Evolutionary conservation across 1,140 invertebrate species (phyloP), one percentile per base, ranked within the genome.

Genomic region (Listronotus oregonensis): DNA sequence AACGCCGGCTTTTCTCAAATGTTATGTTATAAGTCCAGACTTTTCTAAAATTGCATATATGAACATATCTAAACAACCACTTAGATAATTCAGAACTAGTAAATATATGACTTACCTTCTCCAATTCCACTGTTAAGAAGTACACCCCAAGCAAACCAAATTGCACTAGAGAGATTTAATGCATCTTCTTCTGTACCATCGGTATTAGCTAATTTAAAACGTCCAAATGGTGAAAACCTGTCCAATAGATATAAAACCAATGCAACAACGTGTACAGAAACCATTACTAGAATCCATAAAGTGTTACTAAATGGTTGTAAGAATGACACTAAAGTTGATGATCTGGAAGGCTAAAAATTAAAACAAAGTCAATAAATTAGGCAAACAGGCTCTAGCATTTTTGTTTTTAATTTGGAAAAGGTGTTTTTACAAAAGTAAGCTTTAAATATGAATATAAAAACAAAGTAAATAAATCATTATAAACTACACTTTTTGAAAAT

Each of bases 61-160:
- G n/a, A n/a, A n/a, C n/a, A n/a, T n/a, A n/a, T n/a, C n/a, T n/a
- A n/a, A n/a, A n/a, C n/a, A n/a, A n/a, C n/a, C n/a, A n/a, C n/a
- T n/a, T n/a, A n/a, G n/a, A n/a, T n/a, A n/a, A n/a, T n/a, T n/a
- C n/a, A n/a, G n/a, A n/a, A n/a, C n/a, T n/a, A n/a, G n/a, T n/a
- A n/a, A n/a, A n/a, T n/a, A n/a, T n/a, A n/a, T n/a, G n/a, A n/a
- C 34, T 37, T 71, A 84, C 96, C 97, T 92, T 99, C 97, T 64
- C 97, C 97, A 75, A 99, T 99, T 21, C 97, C 97, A 77, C 94
- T 97, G 81, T 99, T 99, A 5, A 99, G 85, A 2, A 99, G 83
- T 27, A 99, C 97, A 52, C 97, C 97, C 97, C 97, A 99, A 50
- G 97, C 95, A 83, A 99, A 99, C 97, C 98, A 99, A 78, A 99